These are phyloP conservation scores for Dilophus febrilis DNA, from an alignment of 2,888 invertebrate genomes.

Conservation along the genomic window DNA sequence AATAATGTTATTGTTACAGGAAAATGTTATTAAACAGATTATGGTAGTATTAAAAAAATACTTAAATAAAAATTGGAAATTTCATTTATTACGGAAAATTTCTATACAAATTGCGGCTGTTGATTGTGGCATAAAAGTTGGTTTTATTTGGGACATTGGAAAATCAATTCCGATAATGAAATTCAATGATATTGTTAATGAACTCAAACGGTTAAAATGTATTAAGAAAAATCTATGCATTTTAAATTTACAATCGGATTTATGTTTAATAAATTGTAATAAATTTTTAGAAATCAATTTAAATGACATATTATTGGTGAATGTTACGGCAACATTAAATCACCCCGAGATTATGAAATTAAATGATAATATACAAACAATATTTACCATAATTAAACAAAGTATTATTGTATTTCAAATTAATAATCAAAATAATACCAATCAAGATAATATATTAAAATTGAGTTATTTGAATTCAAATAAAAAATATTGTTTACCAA, in stretches of 20 bases:
- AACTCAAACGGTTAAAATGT: slow-evolving; percentile 11
- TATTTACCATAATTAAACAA: too few species aligned
- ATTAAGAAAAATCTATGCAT: slow-evolving; percentile 10
- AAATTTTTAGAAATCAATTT: slow-evolving; percentile 6
- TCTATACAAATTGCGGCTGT: slow-evolving; percentile 10
- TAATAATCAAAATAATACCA: too few species aligned
- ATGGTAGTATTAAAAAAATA: not conserved
- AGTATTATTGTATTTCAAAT: too few species aligned
- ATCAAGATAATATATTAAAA: too few species aligned
- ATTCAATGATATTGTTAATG: slow-evolving; percentile 10
- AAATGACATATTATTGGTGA: slow-evolving; percentile 7
- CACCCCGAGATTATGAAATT: slow-evolving; percentile 8
- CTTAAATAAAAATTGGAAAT: not conserved
- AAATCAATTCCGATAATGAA: slow-evolving; percentile 8
- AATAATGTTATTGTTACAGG: too few species aligned
- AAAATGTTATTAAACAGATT: too few species aligned
- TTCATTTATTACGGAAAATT: not conserved
- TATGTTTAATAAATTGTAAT: slow-evolving; percentile 12
- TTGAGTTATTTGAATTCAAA: too few species aligned
- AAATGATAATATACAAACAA: too few species aligned
- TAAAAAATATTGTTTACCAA: slow-evolving; percentile 19
- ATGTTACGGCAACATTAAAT: slow-evolving; percentile 10
- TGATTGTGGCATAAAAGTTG: slow-evolving; percentile 15
- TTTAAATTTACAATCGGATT: slow-evolving; percentile 12
- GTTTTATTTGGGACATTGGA: slow-evolving; percentile 18